Evolutionary conservation across 2,888 invertebrate genomes (phyloP), one percentile per base, ranked within the genome.

Genomic region (Flexamia atlantica): DNA sequence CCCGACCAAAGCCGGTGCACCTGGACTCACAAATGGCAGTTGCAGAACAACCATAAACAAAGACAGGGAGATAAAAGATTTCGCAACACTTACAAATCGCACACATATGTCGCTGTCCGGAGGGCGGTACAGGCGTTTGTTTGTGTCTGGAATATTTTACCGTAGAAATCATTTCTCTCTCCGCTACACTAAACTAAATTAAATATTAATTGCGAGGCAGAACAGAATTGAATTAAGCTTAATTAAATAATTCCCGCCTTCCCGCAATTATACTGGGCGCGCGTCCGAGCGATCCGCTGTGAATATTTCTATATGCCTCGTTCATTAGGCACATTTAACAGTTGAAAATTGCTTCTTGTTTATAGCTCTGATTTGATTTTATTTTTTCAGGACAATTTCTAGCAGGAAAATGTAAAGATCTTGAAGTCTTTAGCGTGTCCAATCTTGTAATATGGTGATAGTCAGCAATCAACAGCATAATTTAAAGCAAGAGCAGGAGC

Each of bases 21-120:
- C 64, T 64, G 64, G 28, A 30, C 20, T 57, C 23, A 57, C 23
- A 57, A 23, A 57, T 23, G 57, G 57, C 57, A 57, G 23, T 57
- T 57, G 57, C 57, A 57, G 57, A 57, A 28, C 46, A 17, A 17
- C 46, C 46, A 76, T 76, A 76, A 76, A 46, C 76, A 76, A 42
- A 23, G 72, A 72, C n/a, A n/a, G 9, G 17, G 28, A 25, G 46
- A 46, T 46, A 46, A 23, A 5, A 76, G 46, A 28, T 46, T 76
- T 46, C 76, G 76, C 76, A 76, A 46, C 76, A 40, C 50, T 12
- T 46, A 76, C 76, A 76, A 76, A 76, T 76, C 23, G 40, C 76
- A 25, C 46, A 46, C 50, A 76, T 76, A 46, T 76, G 46, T 76
- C 50, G 14, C 28, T 76, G 76, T 76, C 76, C 72, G 76, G 46